Conservation (phyloP, 1,140 invertebrate species). For the Aphelinus certus region DNA sequence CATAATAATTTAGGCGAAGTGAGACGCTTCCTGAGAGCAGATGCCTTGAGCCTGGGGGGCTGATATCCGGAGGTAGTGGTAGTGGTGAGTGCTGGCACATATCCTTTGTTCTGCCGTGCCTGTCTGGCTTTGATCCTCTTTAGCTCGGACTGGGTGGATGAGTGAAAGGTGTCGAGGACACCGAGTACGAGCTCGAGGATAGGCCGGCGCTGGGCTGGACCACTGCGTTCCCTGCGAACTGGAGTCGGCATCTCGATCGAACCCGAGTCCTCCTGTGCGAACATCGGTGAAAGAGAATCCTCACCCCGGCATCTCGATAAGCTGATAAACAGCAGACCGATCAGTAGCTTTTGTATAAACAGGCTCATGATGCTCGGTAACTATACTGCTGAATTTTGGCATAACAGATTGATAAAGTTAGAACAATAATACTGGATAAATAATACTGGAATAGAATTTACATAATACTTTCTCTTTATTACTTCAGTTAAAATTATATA, state of each 20-base stretch:
- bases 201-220: slow-evolving; percentile 37
- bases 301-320: not conserved
- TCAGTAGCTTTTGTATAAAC: not conserved
- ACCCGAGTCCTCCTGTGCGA: not conserved
- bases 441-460: too few species aligned
- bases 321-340: not conserved
- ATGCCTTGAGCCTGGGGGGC: not conserved
- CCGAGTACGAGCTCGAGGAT: slow-evolving; percentile 46
- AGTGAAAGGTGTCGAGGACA: slow-evolving; percentile 47
- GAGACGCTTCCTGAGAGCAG: slow-evolving; percentile 1
- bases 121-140: slow-evolving; percentile 30
- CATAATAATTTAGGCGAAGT: not conserved
- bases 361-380: too few species aligned
- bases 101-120: not conserved
- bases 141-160: slow-evolving; percentile 40
- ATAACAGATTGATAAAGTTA: too few species aligned
- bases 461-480: too few species aligned
- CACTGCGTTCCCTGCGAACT: not conserved
- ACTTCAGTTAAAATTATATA: too few species aligned
- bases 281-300: too few species aligned
- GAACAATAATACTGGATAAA: too few species aligned
- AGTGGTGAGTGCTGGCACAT: not conserved
- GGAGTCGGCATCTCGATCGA: not conserved
- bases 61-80: not conserved
- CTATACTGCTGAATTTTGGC: too few species aligned